Conservation (phyloP, 2,113 vertebrate genomes). For the Sander vitreus region DNA sequence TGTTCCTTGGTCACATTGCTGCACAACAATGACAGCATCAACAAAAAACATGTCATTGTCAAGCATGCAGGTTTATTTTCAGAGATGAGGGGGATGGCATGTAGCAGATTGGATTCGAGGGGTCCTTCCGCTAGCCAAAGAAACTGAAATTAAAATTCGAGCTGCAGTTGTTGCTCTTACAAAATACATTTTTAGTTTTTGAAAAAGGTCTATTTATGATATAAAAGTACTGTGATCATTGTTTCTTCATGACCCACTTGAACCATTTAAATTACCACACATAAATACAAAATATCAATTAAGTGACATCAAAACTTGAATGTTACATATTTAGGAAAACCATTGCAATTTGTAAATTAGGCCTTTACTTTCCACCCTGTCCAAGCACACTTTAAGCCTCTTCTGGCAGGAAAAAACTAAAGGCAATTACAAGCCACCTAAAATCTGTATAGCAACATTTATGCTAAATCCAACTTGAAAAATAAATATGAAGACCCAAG, state of each 20-base stretch:
- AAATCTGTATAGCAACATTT: neutral
- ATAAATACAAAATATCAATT: neutral
- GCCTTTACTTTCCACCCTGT: neutral
- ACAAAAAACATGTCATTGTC: neutral
- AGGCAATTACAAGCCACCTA: neutral
- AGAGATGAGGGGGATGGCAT: neutral
- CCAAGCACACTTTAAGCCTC: neutral
- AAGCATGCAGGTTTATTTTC: neutral
- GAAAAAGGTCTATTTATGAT: neutral
- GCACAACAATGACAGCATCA: constrained; percentile 25
- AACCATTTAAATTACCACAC: neutral
- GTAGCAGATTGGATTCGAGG: neutral
- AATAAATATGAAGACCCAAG: neutral
- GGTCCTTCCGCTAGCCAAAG: neutral
- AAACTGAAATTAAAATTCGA: neutral
- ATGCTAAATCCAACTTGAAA: neutral
- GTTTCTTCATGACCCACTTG: neutral
- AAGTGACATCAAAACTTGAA: neutral
- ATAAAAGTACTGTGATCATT: neutral
- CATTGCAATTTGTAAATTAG: neutral
- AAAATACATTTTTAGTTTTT: neutral
- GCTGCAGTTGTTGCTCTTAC: neutral
- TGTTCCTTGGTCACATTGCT: constrained; percentile 88
- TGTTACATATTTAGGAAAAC: neutral
- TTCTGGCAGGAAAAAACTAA: neutral